Evolutionary conservation across 2,797 vertebrate genomes (phyloP).

Genomic region (Vipera ursinii): DNA sequence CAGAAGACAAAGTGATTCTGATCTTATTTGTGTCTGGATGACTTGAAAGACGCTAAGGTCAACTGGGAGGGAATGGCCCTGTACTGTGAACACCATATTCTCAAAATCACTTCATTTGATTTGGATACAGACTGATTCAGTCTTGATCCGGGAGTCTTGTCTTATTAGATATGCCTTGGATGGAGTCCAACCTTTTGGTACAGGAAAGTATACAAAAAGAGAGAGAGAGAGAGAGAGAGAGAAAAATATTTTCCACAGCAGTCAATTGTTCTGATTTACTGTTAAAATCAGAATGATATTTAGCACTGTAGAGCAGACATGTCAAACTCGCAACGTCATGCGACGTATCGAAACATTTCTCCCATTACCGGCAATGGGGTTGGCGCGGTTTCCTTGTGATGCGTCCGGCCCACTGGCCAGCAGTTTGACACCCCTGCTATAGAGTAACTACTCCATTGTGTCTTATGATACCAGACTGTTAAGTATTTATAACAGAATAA

Average conservation of each 20-base stretch:
- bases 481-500: constrained; percentile 55
- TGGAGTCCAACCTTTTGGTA: constrained; percentile 37
- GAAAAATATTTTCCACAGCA: constrained; percentile 41
- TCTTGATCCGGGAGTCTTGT: constrained; percentile 26
- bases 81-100: background rate
- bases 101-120: background rate
- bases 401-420: no score
- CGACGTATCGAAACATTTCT: no score
- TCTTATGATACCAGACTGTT: constrained; percentile 29
- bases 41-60: constrained; percentile 2
- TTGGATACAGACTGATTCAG: background rate
- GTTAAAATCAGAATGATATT: constrained; percentile 49
- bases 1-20: constrained; percentile 14
- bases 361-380: no score
- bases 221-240: background rate
- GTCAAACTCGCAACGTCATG: no score
- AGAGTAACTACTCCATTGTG: constrained; percentile 50
- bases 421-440: background rate
- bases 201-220: background rate
- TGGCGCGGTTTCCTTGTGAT: no score
- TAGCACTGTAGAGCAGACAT: constrained; percentile 5
- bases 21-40: constrained; percentile 7
- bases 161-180: constrained; percentile 28
- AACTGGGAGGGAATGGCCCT: background rate
- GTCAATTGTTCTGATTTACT: constrained; percentile 42